These are phyloP conservation scores for Phataginus tricuspis DNA, from an alignment of 2,797 vertebrate genomes.

Conservation along the genomic window DNA sequence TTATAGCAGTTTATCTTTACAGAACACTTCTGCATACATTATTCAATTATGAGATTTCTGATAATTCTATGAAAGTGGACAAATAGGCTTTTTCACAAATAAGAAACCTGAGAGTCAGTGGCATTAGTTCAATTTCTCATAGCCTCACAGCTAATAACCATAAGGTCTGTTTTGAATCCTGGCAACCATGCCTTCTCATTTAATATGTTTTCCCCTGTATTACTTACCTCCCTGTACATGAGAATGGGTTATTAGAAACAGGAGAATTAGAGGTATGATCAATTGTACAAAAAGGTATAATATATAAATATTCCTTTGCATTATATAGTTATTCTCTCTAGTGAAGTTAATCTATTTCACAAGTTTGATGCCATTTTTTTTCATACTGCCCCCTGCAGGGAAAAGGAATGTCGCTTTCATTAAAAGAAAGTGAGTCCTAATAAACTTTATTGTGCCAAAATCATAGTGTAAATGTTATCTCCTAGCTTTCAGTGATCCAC, in stretches of 20 bases:
- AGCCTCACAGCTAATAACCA: background rate
- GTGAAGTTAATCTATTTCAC: conserved; percentile 14
- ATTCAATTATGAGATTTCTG: background rate
- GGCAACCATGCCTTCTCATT: background rate
- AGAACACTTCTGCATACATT: background rate
- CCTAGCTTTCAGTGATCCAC: background rate
- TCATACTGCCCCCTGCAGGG: too few species aligned
- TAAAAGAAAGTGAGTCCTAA: background rate
- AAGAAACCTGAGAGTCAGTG: background rate
- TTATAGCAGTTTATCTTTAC: background rate
- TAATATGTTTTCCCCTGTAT: background rate
- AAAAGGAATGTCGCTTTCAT: background rate
- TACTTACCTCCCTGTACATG: background rate
- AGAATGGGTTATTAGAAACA: background rate
- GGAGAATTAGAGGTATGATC: background rate
- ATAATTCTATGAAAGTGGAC: background rate
- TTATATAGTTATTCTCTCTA: background rate
- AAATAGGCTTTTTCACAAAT: background rate
- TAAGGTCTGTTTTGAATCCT: background rate
- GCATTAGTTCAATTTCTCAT: background rate
- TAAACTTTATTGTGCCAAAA: background rate
- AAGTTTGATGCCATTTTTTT: background rate
- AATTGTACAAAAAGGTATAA: background rate
- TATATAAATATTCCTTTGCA: background rate
- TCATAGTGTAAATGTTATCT: background rate